Evolutionary conservation across 2,888 invertebrate genomes (phyloP), one percentile per base, ranked within the genome.

Genomic region (Zonitis immaculata): DNA sequence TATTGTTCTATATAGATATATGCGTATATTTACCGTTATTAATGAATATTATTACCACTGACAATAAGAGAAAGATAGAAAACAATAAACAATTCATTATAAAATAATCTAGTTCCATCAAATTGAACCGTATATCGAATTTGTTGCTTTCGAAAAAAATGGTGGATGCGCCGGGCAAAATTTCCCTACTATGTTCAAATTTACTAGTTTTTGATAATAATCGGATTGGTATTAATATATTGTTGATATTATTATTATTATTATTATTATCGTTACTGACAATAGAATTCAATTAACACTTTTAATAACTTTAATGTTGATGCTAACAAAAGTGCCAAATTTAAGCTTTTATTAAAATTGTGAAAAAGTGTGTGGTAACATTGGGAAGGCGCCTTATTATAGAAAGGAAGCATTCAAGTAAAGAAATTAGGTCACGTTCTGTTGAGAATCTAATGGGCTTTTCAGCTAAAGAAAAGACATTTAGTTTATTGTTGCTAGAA

Each of bases 1-100:
- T 50, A 57, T 57, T 57, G 57, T 56, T 51, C 52, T 27, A n/a
- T n/a, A n/a, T n/a, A 32, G 50, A 52, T 56, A 49, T 43, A 42
- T 43, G 54, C 50, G 51, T 54, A 52, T n/a, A n/a, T 57, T 56
- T 56, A 51, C 49, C 50, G 30, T 48, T 48, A 26, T 48, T 47
- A n/a, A n/a, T n/a, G 32, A 32, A 48, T 52, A 49, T 54, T 54
- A 49, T 49, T 54, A 18, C 18, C 18, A 18, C 4, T 3, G n/a
- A n/a, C n/a, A n/a, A n/a, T n/a, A 18, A 35, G 16, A 6, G 14
- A 14, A 8, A 7, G 6, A 14, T 16, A 35, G 16, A 8, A 16
- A 39, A 7, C 26, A 26, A 26, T 26, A 26, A 26, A 26, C 6
- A 6, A 1, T 6, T 26, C 8, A 26, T 26, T 26, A 7, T 26